A percentile compares a stretch with the other conserved stretches of the same genome.
These are phyloP conservation scores for Harpagifer antarcticus DNA, from an alignment of 2,797 vertebrate species.

Conservation along the genomic window DNA sequence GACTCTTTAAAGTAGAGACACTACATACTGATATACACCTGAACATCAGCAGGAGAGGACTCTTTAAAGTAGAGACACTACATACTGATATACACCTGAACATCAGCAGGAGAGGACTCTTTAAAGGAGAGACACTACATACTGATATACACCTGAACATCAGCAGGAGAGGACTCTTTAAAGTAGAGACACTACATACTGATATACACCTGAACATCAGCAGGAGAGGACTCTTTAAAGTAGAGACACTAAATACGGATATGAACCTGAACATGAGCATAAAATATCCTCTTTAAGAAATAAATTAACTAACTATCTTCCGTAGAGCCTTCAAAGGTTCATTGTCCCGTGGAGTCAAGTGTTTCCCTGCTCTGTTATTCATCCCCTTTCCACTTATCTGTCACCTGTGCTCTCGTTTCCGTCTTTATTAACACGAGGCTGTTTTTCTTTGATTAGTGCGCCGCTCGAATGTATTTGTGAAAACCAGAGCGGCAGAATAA, in stretches of 20 bases:
- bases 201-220: too few species aligned
- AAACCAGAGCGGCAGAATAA: slow-evolving; percentile 47
- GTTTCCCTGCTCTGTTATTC: neutral
- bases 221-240: too few species aligned
- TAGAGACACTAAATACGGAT: too few species aligned
- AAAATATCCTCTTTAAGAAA: neutral
- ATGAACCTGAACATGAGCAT: accelerated
- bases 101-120: too few species aligned
- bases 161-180: too few species aligned
- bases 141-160: too few species aligned
- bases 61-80: too few species aligned
- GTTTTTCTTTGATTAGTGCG: slow-evolving; percentile 20
- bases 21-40: too few species aligned
- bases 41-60: too few species aligned
- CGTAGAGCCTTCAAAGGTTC: neutral
- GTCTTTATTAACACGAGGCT: neutral
- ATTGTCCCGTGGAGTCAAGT: neutral
- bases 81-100: too few species aligned
- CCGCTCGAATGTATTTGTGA: slow-evolving; percentile 24
- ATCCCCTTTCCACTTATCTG: neutral
- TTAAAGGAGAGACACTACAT: too few species aligned
- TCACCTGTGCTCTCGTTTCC: slow-evolving; percentile 13
- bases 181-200: too few species aligned
- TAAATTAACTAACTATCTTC: neutral
- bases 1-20: neutral